phyloP scores from a whole-genome alignment of 2,888 invertebrate species.

The Trichopoda pennipes region DNA sequence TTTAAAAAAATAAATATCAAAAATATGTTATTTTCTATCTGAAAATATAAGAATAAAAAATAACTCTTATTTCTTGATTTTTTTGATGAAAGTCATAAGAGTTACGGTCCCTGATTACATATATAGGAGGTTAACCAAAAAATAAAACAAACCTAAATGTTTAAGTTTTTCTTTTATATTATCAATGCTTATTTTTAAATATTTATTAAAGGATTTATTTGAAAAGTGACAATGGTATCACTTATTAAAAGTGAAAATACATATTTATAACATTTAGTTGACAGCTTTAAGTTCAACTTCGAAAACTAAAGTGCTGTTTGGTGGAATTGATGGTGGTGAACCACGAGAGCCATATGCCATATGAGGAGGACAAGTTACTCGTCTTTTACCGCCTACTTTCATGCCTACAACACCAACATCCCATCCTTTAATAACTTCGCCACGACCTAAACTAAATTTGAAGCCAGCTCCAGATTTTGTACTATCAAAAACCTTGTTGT shows the following conservation, averaged over 20 bases:
- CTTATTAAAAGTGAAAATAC: constrained; percentile 36
- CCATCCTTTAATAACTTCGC: constrained; percentile 95
- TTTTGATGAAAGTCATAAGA: too few species aligned
- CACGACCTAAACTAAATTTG: constrained; percentile 90
- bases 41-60: too few species aligned
- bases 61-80: too few species aligned
- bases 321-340: constrained; percentile 92
- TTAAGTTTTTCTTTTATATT: too few species aligned
- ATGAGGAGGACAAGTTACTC: constrained; percentile 90
- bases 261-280: constrained; percentile 70
- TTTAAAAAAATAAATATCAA: too few species aligned
- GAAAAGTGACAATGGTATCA: constrained; percentile 21
- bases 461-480: constrained; percentile 89
- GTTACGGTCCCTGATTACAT: too few species aligned
- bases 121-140: too few species aligned
- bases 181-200: background rate
- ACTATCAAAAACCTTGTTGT: constrained; percentile 93
- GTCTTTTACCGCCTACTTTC: constrained; percentile 96
- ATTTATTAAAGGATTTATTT: too few species aligned
- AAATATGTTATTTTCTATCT: too few species aligned
- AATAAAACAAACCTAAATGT: too few species aligned
- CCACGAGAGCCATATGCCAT: constrained; percentile 92
- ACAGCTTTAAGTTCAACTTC: constrained; percentile 94
- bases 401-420: constrained; percentile 94
- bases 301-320: constrained; percentile 92